A percentile compares a stretch with the other conserved stretches of the same genome.
phyloP scores from a whole-genome alignment of 1,140 invertebrate genomes.

The Apis florea region DNA sequence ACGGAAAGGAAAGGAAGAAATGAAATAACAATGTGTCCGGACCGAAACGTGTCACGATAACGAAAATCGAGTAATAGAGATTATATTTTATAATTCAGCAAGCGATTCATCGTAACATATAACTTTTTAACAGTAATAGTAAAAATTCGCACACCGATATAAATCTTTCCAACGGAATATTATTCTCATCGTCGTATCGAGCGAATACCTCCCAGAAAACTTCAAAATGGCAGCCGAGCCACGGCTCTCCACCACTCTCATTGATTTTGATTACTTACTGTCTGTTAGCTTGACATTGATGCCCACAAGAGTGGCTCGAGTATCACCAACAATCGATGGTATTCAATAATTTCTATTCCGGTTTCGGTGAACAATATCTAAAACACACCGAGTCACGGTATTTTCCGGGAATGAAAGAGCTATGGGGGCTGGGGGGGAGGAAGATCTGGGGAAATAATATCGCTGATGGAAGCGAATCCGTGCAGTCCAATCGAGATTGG shows the following conservation, averaged over 20 bases:
- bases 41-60: too few relatives aligned
- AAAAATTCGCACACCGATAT: too few relatives aligned
- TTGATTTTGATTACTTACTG: constrained; percentile 24
- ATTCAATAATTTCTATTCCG: constrained; percentile 45
- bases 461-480: constrained; percentile 60
- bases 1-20: too few relatives aligned
- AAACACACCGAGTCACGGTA: constrained; percentile 57
- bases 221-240: not conserved
- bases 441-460: constrained; percentile 61
- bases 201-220: too few relatives aligned
- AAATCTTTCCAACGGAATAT: not conserved
- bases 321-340: constrained; percentile 35
- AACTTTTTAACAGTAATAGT: too few relatives aligned
- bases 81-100: too few relatives aligned
- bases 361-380: constrained; percentile 58
- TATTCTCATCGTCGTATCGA: not conserved
- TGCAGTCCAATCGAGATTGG: constrained; percentile 55
- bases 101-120: too few relatives aligned
- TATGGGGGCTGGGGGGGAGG: constrained; percentile 46
- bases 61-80: too few relatives aligned
- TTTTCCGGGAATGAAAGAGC: constrained; percentile 53
- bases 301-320: not conserved
- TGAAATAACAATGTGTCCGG: too few relatives aligned
- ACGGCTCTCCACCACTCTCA: not conserved
- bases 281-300: not conserved